Conservation (phyloP, 2,797 vertebrate species). For the Melanotaenia trifasciata region DNA sequence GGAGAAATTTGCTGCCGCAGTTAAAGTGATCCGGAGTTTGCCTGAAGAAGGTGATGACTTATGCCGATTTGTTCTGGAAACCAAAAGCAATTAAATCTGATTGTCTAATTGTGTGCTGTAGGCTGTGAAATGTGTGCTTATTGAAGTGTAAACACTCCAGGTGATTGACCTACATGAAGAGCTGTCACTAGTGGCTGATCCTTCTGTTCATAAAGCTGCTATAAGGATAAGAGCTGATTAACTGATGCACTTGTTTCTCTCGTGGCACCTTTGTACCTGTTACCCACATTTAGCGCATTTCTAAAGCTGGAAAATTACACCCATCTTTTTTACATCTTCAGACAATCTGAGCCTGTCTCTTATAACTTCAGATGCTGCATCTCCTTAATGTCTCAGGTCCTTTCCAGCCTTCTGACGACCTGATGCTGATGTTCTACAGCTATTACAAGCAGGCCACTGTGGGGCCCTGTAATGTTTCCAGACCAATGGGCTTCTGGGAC, state of each 20-base stretch:
- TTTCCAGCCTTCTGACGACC: conserved; percentile 94
- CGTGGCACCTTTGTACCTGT: neutral
- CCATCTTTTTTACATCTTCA: neutral
- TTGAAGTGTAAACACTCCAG: conserved; percentile 36
- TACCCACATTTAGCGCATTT: neutral
- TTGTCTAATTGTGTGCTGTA: neutral
- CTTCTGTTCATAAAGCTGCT: conserved; percentile 45
- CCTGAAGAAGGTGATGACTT: conserved; percentile 89
- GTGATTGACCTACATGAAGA: conserved; percentile 63
- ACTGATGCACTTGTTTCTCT: conserved; percentile 14
- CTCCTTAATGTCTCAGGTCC: conserved; percentile 82
- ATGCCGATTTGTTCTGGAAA: neutral
- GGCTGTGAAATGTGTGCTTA: conserved; percentile 19
- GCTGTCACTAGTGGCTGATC: conserved; percentile 23
- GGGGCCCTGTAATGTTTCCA: conserved; percentile 89
- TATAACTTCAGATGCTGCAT: neutral
- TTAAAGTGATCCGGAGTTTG: conserved; percentile 93
- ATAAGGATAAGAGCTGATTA: conserved; percentile 42
- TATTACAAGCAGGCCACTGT: conserved; percentile 94
- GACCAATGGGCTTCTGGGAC: conserved; percentile 92
- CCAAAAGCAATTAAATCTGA: neutral
- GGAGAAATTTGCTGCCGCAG: conserved; percentile 91
- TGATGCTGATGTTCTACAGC: conserved; percentile 95
- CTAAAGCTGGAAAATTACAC: neutral
- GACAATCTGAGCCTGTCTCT: neutral